phyloP scores from a whole-genome alignment of 1,140 invertebrate species.

The Macrostomum lignano region DNA sequence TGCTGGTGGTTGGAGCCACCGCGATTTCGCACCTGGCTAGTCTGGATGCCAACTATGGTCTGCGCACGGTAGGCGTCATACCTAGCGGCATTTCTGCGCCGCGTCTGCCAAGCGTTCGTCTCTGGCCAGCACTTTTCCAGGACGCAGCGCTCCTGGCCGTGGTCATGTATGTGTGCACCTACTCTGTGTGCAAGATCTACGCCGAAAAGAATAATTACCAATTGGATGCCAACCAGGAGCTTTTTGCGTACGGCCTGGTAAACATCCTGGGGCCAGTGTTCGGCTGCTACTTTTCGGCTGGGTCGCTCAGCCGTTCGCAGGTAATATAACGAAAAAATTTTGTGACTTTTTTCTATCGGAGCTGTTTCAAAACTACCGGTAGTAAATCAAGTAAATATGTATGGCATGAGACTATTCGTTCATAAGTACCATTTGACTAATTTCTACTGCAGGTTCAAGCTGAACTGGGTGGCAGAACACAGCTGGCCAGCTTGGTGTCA shows the following conservation, averaged over 20 bases:
- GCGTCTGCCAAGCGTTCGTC: not conserved
- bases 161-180: not conserved
- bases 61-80: conserved; percentile 27
- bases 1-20: too few relatives aligned
- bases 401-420: too few relatives aligned
- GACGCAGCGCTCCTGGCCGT: not conserved
- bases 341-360: too few relatives aligned
- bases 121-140: not conserved
- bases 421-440: too few relatives aligned
- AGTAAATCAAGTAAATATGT: too few relatives aligned
- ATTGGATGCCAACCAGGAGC: not conserved
- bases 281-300: not conserved
- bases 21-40: too few relatives aligned
- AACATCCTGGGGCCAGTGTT: not conserved
- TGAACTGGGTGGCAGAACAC: conserved; percentile 8
- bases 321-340: too few relatives aligned
- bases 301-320: not conserved
- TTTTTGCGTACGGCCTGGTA: not conserved
- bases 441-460: too few relatives aligned
- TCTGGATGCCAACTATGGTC: too few relatives aligned
- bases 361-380: too few relatives aligned
- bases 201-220: not conserved
- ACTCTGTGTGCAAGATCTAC: not conserved
- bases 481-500: conserved; percentile 30
- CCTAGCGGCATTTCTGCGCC: conserved; percentile 22